Conservation (phyloP, 2,113 vertebrate species). For the Saguinus imperator region DNA sequence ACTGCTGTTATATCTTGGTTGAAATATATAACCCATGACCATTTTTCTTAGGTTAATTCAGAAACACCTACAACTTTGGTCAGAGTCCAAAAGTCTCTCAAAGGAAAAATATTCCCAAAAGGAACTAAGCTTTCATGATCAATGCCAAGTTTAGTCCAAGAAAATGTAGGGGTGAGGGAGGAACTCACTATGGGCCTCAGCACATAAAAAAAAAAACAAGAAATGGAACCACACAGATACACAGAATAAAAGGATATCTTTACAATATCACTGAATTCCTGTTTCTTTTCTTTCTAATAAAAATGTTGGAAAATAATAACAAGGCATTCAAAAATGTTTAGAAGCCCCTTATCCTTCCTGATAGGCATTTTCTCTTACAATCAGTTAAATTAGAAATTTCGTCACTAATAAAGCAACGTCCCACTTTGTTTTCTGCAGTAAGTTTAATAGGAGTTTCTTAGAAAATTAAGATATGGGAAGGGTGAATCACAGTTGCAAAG, state of each 20-base stretch:
- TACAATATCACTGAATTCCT: background rate
- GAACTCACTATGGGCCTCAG: background rate
- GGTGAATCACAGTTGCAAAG: background rate
- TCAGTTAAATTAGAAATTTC: slow-evolving; percentile 65
- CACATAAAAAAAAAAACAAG: background rate
- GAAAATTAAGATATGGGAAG: slow-evolving; percentile 8
- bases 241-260: background rate
- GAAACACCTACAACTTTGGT: slow-evolving; percentile 39
- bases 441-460: slow-evolving; percentile 36
- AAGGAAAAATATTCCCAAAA: slow-evolving; percentile 34
- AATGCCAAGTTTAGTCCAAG: background rate
- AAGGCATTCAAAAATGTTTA: background rate
- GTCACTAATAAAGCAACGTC: slow-evolving; percentile 52
- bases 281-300: background rate
- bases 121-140: slow-evolving; percentile 11
- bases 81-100: background rate
- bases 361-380: slow-evolving; percentile 36
- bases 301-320: background rate
- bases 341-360: background rate
- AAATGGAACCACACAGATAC: background rate
- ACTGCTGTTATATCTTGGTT: background rate
- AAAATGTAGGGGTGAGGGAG: fast-evolving
- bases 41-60: slow-evolving; percentile 56
- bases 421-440: slow-evolving; percentile 59
- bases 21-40: slow-evolving; percentile 6